A percentile compares a stretch with the other conserved stretches of the same genome.
These are phyloP conservation scores for Scaptomyza caliginosa DNA, from an alignment of 2,888 invertebrate genomes.

Conservation along the genomic window DNA sequence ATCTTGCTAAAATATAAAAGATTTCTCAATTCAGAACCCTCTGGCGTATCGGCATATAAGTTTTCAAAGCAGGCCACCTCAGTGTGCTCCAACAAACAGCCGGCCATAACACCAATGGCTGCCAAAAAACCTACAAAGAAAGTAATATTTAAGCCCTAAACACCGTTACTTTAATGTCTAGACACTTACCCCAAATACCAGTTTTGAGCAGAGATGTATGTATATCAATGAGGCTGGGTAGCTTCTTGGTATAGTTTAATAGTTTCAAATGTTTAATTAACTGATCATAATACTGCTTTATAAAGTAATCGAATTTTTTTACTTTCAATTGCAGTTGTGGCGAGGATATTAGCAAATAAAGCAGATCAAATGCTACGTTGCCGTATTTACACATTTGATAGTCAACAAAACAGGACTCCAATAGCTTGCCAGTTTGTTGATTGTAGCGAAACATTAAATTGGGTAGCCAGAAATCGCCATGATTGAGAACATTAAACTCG, in stretches of 20 bases:
- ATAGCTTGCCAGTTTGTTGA: constrained; percentile 63
- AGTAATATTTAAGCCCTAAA: not conserved
- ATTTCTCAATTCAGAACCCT: constrained; percentile 29
- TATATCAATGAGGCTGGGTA: constrained; percentile 75
- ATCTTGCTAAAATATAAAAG: constrained; percentile 35
- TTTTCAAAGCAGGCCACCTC: constrained; percentile 45
- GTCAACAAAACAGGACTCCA: constrained; percentile 80
- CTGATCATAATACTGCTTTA: constrained; percentile 75
- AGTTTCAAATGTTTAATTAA: constrained; percentile 67
- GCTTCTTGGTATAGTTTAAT: constrained; percentile 64
- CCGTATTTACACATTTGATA: constrained; percentile 82
- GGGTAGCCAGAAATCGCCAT: constrained; percentile 83
- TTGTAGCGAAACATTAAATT: constrained; percentile 80
- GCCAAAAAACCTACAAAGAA: constrained; percentile 31
- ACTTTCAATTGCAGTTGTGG: constrained; percentile 65
- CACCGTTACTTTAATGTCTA: not conserved
- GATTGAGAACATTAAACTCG: constrained; percentile 82
- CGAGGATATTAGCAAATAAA: constrained; percentile 74
- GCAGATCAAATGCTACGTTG: constrained; percentile 68
- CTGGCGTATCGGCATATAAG: constrained; percentile 31
- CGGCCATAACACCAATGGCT: constrained; percentile 44
- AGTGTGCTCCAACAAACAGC: constrained; percentile 30
- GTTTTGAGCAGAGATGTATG: constrained; percentile 71
- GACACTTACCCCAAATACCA: constrained; percentile 65
- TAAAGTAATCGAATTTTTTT: constrained; percentile 72